phyloP scores from a whole-genome alignment of 2,888 invertebrate genomes.

The Eupeodes luniger region DNA sequence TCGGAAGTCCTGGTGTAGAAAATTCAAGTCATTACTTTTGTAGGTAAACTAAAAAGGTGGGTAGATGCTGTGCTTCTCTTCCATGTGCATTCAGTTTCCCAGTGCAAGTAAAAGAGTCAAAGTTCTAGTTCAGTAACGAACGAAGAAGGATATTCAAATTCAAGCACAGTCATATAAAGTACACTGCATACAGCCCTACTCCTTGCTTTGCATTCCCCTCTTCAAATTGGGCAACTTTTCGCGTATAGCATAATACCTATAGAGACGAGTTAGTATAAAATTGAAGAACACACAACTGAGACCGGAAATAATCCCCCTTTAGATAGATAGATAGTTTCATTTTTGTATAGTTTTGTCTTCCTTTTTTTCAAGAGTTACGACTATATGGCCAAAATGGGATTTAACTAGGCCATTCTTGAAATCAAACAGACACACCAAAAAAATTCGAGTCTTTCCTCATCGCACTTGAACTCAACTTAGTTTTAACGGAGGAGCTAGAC shows the following conservation, averaged over 20 bases:
- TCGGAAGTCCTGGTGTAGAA: constrained; percentile 38
- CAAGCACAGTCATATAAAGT: constrained; percentile 9
- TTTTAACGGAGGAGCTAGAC: constrained; percentile 18
- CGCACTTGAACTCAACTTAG: constrained; percentile 72
- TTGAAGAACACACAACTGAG: constrained; percentile 30
- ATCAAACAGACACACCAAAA: constrained; percentile 59
- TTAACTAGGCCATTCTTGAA: constrained; percentile 65
- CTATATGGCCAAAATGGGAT: constrained; percentile 34
- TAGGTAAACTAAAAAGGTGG: constrained; percentile 3
- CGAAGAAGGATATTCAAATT: constrained; percentile 40
- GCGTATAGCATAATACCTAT: background rate
- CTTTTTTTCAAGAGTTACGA: background rate
- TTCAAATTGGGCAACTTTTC: constrained; percentile 16
- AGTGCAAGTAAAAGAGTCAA: constrained; percentile 35
- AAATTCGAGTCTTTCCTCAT: constrained; percentile 45
- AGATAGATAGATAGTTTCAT: constrained; percentile 33
- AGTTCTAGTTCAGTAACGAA: constrained; percentile 70
- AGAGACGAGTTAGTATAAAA: background rate
- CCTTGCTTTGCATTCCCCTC: background rate
- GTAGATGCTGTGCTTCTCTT: background rate
- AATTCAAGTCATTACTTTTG: constrained; percentile 60
- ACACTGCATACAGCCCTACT: too few species aligned
- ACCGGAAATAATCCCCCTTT: constrained; percentile 66
- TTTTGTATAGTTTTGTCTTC: constrained; percentile 8
- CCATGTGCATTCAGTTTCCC: background rate